Base-by-base conservation (phyloP, 2,888 invertebrate genomes). In the Drosophila paracracens region DNA sequence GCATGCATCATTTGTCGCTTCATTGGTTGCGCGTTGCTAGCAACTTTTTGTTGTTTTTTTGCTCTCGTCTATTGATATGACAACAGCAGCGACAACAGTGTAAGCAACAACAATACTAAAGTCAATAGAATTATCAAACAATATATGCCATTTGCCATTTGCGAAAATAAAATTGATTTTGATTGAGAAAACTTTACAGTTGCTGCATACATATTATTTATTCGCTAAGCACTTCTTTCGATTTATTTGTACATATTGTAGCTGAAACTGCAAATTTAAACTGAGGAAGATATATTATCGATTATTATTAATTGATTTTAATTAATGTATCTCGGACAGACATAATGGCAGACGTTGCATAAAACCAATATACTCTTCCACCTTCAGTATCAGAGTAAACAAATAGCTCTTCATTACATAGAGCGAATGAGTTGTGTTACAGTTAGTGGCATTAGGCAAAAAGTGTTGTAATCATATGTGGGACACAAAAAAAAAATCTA, bases 141-240 rank as follows among this genome's bases (percentile, higher is more conserved):
- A 73, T 67, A 75, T 73, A 73, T 77, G 69, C 52, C 61, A 48
- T 67, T 74, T 74, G 63, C 65, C 76, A 27, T 48, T 48, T 48
- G 25, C 59, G 59, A 60, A 66, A 70, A 78, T 76, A 77, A 77
- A 86, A 82, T 80, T 72, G 66, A 78, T 74, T 82, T 82, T 73
- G 81, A 82, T 81, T 81, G 74, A 81, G 58, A 68, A 80, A 73
- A 73, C 51, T 56, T 38, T 60, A 58, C 54, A 11, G 58, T 77
- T 66, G 50, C 53, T 69, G 54, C 40, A 52, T 52, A 21, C 21
- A 56, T 62, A 69, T 68, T 54, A 63, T 73, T 65, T 65, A 53
- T 63, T 73, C 69, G 38, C 65, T 76, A 77, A 65, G 11, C 36
- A 59, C n/a, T 35, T 57, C n/a, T 52, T 38, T 33, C 11, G 18